phyloP scores from a whole-genome alignment of 2,797 vertebrate species.

The Orientallactaga sibirica region DNA sequence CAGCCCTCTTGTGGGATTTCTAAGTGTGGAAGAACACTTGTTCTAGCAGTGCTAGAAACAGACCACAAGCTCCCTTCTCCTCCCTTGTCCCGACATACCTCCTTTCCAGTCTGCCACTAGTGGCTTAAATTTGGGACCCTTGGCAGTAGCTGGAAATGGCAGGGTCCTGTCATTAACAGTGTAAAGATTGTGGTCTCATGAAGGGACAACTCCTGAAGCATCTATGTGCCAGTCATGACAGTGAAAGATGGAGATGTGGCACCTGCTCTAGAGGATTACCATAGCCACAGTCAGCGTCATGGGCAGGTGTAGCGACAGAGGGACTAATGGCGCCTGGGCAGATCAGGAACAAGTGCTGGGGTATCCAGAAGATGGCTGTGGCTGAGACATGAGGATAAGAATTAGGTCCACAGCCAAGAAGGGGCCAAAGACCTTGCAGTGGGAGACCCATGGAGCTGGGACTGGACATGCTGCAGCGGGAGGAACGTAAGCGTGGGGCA shows the following conservation, averaged over 20 bases:
- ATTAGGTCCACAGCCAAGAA: background rate
- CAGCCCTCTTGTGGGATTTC: background rate
- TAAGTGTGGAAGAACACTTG: background rate
- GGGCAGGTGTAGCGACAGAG: background rate
- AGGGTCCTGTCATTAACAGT: fast-evolving
- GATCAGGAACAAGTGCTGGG: background rate
- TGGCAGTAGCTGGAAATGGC: background rate
- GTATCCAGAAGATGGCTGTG: background rate
- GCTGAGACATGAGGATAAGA: background rate
- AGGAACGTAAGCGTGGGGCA: background rate
- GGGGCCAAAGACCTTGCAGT: fast-evolving
- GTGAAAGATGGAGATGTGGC: background rate
- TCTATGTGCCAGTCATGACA: no score
- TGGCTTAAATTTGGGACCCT: background rate
- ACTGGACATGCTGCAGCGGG: background rate
- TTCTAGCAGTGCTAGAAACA: background rate
- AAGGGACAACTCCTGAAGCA: background rate
- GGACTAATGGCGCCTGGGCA: fast-evolving
- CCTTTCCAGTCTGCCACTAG: background rate
- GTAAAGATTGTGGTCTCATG: background rate
- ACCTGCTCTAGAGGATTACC: background rate
- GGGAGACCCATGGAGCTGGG: background rate
- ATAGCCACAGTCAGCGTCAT: no score
- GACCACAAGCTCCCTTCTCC: background rate
- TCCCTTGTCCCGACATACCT: background rate